Evolutionary conservation across 2,888 invertebrate genomes (phyloP), one percentile per base, ranked within the genome.

Genomic region (Dysmachus trigonus): DNA sequence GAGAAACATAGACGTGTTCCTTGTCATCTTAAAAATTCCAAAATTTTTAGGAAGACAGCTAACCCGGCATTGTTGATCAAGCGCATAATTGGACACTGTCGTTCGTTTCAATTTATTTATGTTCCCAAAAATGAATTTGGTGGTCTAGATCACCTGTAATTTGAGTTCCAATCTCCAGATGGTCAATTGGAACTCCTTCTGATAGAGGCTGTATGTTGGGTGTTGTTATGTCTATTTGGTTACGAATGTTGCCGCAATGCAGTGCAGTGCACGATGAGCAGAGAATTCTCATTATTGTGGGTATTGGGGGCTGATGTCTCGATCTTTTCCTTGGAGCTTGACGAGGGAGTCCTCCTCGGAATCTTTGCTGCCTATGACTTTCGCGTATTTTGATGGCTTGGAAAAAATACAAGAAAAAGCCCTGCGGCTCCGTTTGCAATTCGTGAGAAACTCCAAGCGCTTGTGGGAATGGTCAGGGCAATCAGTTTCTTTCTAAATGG

Each of bases 401-500:
- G 76, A 22, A 76, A 76, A 76, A 38, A 35, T 15, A 8, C 22
- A 35, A 62, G 27, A 27, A 51, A 77, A 79, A 51, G 79, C 79
- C 79, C 31, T 79, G 10, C 62, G 62, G 62, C 10, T 27, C 8
- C 18, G 73, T 79, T 47, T 51, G 79, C 79, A 79, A 79, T 79
- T 51, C 79, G 79, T 79, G 79, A 79, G 79, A 79, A 79, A 41
- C 51, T 51, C n/a, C 73, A 18, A n/a, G 18, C 33, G 7, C 22
- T 22, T 33, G 76, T 76, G 76, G 76, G 76, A 76, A 76, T 76
- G 76, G 76, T 38, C 38, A 76, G 38, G n/a, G 76, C 41, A 76
- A 76, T 76, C 76, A 76, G 22, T 76, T 76, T 76, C 76, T 76
- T 76, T 76, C 76, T 76, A 76, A 76, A 76, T 76, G 76, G 76